A percentile compares a stretch with the other conserved stretches of the same genome.
phyloP scores from a whole-genome alignment of 1,140 invertebrate genomes.

The Drosophila ogumai region DNA sequence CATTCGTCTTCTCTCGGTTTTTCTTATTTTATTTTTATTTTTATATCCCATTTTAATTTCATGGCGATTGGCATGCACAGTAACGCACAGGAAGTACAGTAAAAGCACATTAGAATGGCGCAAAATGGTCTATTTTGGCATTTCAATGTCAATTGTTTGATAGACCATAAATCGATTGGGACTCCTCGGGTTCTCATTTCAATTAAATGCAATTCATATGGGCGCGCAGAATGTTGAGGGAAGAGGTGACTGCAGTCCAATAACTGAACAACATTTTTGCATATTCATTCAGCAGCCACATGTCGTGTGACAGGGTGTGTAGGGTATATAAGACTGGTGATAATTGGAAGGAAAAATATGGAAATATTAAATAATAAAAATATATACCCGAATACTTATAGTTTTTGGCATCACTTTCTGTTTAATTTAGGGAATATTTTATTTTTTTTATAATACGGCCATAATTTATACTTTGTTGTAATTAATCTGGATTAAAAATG shows the following conservation, averaged over 20 bases:
- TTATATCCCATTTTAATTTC: slow-evolving; percentile 18
- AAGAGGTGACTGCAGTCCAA: not conserved
- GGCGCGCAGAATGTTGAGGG: slow-evolving; percentile 13
- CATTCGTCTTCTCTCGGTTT: not conserved
- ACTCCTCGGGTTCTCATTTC: slow-evolving; percentile 30
- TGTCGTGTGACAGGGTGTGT: not conserved
- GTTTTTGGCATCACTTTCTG: not conserved
- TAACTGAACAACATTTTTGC: slow-evolving; percentile 19
- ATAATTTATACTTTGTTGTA: not conserved
- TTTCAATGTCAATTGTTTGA: slow-evolving; percentile 68
- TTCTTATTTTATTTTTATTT: slow-evolving; percentile 22
- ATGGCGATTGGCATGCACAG: slow-evolving; percentile 22
- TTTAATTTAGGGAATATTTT: not conserved
- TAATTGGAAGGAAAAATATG: not conserved
- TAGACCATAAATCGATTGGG: slow-evolving; percentile 62
- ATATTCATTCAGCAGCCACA: slow-evolving; percentile 17
- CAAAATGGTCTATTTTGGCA: slow-evolving; percentile 60
- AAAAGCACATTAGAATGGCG: slow-evolving; percentile 57
- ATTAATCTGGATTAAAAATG: not conserved
- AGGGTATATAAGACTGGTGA: not conserved
- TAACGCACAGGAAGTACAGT: slow-evolving; percentile 67
- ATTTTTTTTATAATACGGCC: not conserved
- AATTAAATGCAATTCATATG: slow-evolving; percentile 60
- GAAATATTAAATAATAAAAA: not conserved
- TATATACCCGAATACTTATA: not conserved